Evolutionary conservation across 2,888 invertebrate genomes (phyloP).

Genomic region (Cerastoderma edule): DNA sequence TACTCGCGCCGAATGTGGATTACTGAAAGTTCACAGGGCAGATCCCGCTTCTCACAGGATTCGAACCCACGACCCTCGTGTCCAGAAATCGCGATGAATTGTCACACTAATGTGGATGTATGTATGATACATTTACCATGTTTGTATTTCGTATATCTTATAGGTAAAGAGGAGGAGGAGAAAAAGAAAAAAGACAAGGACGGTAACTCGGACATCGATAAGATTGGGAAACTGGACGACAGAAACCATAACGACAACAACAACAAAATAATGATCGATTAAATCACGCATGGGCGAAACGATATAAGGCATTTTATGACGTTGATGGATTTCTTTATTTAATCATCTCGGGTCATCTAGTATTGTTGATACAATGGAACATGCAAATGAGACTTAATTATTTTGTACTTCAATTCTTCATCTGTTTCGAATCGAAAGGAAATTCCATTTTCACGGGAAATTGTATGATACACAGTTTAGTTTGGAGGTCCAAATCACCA

Average conservation of each 20-base stretch:
- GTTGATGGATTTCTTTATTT: neutral
- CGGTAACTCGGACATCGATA: slow-evolving; percentile 67
- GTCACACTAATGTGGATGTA: neutral
- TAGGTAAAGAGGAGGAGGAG: slow-evolving; percentile 57
- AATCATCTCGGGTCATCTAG: neutral
- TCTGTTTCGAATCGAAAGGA: neutral
- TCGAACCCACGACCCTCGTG: neutral
- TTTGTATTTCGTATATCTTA: neutral
- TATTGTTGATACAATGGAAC: neutral
- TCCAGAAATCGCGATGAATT: neutral
- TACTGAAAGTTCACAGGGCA: neutral
- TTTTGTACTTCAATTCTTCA: neutral
- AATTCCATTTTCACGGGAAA: neutral
- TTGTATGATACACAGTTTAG: too few relatives aligned
- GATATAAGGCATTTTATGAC: neutral
- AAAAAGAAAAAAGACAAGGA: slow-evolving; percentile 68
- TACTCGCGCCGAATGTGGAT: neutral
- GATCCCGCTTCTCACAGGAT: neutral
- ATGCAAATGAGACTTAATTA: neutral
- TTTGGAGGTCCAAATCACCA: too few relatives aligned
- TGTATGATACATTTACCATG: too few relatives aligned
- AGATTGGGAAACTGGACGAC: slow-evolving; percentile 65
- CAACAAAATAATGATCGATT: slow-evolving; percentile 78
- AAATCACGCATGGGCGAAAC: neutral
- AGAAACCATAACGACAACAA: slow-evolving; percentile 66